A percentile compares a stretch with the other conserved stretches of the same genome.
Conservation (phyloP, 2,888 invertebrate genomes). For the Brachylomia viminalis region DNA sequence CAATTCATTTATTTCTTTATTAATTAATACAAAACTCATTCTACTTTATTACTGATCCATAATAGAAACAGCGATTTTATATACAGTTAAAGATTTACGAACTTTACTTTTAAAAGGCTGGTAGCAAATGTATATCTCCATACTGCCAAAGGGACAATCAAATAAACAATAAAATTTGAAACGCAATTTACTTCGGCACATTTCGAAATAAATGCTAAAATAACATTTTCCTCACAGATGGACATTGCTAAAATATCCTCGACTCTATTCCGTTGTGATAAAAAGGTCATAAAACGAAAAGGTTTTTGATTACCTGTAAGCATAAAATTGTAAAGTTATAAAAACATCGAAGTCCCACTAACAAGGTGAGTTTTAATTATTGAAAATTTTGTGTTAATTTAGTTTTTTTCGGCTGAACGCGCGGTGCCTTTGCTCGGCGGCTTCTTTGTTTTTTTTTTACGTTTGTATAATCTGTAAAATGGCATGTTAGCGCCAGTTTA, state of each 20-base stretch:
- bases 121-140: constrained; percentile 69
- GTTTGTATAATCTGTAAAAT: constrained; percentile 89
- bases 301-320: constrained; percentile 6
- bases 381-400: constrained; percentile 88
- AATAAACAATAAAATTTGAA: constrained; percentile 86
- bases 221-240: not conserved
- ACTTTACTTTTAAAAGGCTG: constrained; percentile 60
- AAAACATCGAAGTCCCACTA: constrained; percentile 82
- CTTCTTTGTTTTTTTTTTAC: constrained; percentile 75
- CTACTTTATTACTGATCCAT: constrained; percentile 14
- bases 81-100: constrained; percentile 42
- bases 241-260: constrained; percentile 7
- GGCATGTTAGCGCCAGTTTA: constrained; percentile 87
- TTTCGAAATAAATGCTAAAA: constrained; percentile 67
- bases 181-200: constrained; percentile 82
- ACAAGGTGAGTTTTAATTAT: constrained; percentile 89
- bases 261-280: constrained; percentile 33
- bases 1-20: constrained; percentile 23
- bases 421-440: constrained; percentile 83
- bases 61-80: constrained; percentile 31
- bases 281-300: not conserved
- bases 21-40: constrained; percentile 28
- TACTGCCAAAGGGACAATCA: constrained; percentile 76
- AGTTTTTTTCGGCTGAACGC: constrained; percentile 79
- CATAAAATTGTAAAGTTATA: constrained; percentile 68